Evolutionary conservation across 2,113 vertebrate genomes (phyloP).

Genomic region (Syngnathus scovelli): DNA sequence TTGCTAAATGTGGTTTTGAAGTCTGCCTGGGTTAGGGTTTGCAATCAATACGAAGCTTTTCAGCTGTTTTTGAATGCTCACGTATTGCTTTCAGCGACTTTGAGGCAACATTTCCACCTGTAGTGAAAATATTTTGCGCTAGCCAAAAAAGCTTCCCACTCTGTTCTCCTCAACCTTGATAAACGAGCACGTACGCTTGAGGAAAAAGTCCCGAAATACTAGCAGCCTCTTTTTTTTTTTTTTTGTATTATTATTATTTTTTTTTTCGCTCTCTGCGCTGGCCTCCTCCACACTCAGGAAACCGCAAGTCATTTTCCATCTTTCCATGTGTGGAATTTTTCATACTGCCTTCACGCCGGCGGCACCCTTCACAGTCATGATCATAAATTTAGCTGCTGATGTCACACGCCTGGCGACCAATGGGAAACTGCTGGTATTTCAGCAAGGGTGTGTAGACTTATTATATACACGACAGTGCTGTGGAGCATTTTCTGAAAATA

Average conservation of each 20-base stretch:
- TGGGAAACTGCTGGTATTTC: too few species aligned
- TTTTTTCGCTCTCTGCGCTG: constrained; percentile 27
- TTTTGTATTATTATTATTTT: neutral
- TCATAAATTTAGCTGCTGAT: constrained; percentile 67
- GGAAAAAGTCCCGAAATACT: constrained; percentile 49
- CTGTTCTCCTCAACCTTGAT: constrained; percentile 57
- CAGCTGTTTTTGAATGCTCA: neutral
- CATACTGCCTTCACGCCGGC: constrained; percentile 57
- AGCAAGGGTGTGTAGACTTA: too few species aligned
- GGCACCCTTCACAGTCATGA: constrained; percentile 60
- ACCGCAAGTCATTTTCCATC: constrained; percentile 71
- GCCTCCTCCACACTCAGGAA: constrained; percentile 63
- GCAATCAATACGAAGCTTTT: too few species aligned
- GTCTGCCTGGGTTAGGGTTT: neutral
- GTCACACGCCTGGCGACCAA: constrained; percentile 59
- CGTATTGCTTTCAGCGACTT: constrained; percentile 17
- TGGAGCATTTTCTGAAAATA: too few species aligned
- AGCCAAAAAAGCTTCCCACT: constrained; percentile 20
- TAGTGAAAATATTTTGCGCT: constrained; percentile 33
- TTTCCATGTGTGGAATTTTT: constrained; percentile 72
- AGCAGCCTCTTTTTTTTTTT: constrained; percentile 4
- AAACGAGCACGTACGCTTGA: constrained; percentile 39
- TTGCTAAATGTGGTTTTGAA: too few species aligned
- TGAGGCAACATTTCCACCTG: constrained; percentile 41
- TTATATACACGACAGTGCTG: too few species aligned